Base-by-base conservation (phyloP, 2,113 vertebrate species). In the Gopherus evgoodei region DNA sequence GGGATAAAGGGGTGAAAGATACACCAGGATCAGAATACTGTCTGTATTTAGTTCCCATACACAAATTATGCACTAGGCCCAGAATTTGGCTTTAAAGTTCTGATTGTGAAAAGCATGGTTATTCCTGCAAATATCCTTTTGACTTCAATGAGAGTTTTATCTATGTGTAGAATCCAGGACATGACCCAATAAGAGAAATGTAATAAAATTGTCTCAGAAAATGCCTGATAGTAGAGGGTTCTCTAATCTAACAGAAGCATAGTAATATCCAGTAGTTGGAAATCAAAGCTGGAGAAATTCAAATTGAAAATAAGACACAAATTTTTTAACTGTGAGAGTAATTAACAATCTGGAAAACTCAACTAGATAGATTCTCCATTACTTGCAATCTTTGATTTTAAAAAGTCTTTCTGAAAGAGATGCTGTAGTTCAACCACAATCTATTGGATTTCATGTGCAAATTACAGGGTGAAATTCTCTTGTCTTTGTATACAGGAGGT, bases 321-420 rank as follows among this genome's bases (percentile, higher is more conserved):
- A 1, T 25, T 7, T 90, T 90, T 92, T 94, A 69, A 2, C 29
- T 44, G 1, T 6, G 42, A 25, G 31, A 5, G 25, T 12, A 14
- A 49, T 57, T 86, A 76, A 84, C 4, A 0, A 0, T 1, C 72
- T 38, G 38, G 89, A 84, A 4, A 80, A 8, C 0, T 2, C 14
- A 38, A 5, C 2, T 1, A 27, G 11, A 50, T 25, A 25, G 19
- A 47, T 53, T 7, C 2, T 85, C 2, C 4, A 21, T 57, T 31
- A 88, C 16, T 91, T 57, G 69, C 92, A 50, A 79, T 79, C 1
- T 4, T 27, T 53, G 6, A 4, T 31, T 5, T 16, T 52, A 6
- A n/a, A 69, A n/a, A 19, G 2, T 16, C 35, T 69, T 69, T n/a
- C 22, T 25, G 44, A 83, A 90, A 27, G 65, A 90, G 87, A 82